A percentile compares a stretch with the other conserved stretches of the same genome.
Evolutionary conservation across 2,888 invertebrate genomes (phyloP).

Genomic region (Rhingia campestris): DNA sequence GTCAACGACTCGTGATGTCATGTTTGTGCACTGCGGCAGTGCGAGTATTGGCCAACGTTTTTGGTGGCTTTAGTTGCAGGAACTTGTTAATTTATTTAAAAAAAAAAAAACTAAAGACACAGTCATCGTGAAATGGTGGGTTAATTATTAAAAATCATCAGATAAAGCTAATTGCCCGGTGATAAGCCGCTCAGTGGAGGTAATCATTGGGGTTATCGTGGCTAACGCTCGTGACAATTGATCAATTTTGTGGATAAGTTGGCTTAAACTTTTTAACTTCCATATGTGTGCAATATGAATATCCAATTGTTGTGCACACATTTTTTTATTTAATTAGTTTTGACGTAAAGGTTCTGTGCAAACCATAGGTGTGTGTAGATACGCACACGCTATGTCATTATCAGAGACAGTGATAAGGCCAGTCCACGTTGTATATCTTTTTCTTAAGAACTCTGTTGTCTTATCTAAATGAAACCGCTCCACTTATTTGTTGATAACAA

Average conservation of each 20-base stretch:
- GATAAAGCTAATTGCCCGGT: conserved; percentile 33
- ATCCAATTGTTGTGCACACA: not conserved
- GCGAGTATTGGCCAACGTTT: not conserved
- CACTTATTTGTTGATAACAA: not conserved
- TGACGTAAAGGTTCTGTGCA: not conserved
- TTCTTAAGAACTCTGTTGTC: not conserved
- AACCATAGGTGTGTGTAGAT: not conserved
- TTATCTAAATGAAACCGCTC: not conserved
- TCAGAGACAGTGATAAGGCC: conserved; percentile 3
- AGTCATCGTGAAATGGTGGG: no score
- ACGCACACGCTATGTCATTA: not conserved
- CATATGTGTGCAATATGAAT: no score
- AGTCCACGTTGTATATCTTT: not conserved
- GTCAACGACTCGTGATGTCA: conserved; percentile 22
- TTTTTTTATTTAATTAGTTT: no score
- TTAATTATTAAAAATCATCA: conserved; percentile 2
- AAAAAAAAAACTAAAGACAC: no score
- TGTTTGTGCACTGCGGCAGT: not conserved
- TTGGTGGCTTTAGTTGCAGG: not conserved
- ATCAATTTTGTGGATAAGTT: not conserved
- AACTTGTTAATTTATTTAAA: no score
- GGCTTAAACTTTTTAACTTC: not conserved
- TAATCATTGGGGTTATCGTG: not conserved
- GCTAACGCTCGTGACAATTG: not conserved
- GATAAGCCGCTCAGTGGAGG: conserved; percentile 21